Evolutionary conservation across 1,140 invertebrate genomes (phyloP), one percentile per base, ranked within the genome.

Genomic region (Heliconius melpomene): DNA sequence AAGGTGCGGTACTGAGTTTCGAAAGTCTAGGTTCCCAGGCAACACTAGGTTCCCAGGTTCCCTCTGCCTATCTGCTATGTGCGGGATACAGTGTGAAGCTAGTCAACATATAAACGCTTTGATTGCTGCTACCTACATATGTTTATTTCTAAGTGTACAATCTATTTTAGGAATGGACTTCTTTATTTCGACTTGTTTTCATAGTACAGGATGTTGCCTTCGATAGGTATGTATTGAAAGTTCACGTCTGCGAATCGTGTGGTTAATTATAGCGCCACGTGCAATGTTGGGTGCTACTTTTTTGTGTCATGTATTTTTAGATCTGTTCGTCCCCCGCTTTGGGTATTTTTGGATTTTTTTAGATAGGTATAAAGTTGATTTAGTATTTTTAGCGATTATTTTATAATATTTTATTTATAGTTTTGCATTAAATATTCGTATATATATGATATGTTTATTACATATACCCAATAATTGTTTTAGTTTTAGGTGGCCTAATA

Each of bases 141-240:
- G 32, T 57, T 20, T 23, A 23, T 57, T 46, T 46, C 52, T 57
- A 57, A 57, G 54, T 57, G 54, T 57, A 8, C 7, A 66, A 26
- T 66, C 60, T 66, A 66, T 66, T 66, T 66, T 66, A 66, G 26
- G 60, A 16, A 66, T 29, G 2, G 3, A 66, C 60, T 66, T 26
- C 20, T 66, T 66, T 66, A 23, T 9, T 23, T 66, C 60, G 3
- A 29, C 60, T 66, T 66, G 60, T 66, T 66, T 66, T 66, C 60
- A 16, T 29, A 29, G 26, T 18, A 57, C 66, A 84, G 84, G 86
- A 88, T 87, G 78, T 86, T 84, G 84, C 84, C 86, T 88, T 87
- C 81, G 77, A 57, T 52, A 38, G 29, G 29, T 60, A 72, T 32
- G 29, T 60, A 72, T 32, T 40, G 72, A 79, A 79, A 79, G 78